Evolutionary conservation across 2,888 invertebrate genomes (phyloP).

Genomic region (Xanthia togata): DNA sequence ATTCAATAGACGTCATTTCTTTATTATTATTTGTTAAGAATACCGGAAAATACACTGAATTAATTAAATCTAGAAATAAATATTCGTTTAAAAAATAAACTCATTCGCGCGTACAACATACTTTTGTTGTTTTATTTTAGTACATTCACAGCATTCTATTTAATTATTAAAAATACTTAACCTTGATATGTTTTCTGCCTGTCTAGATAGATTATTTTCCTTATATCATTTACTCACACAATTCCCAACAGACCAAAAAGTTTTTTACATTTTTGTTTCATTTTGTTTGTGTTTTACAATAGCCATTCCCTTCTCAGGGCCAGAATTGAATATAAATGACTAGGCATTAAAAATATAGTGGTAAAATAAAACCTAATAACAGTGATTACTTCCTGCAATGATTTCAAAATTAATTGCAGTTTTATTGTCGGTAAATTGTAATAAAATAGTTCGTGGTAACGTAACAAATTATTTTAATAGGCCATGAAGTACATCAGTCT

Average conservation of each 20-base stretch:
- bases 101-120: slow-evolving; percentile 3
- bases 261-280: neutral
- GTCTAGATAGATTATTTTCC: slow-evolving; percentile 24
- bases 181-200: slow-evolving; percentile 54
- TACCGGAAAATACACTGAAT: neutral
- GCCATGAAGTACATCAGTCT: neutral
- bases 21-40: neutral
- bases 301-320: slow-evolving; percentile 60
- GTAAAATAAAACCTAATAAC: slow-evolving; percentile 26
- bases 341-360: slow-evolving; percentile 23
- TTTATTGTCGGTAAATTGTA: slow-evolving; percentile 11
- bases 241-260: slow-evolving; percentile 13
- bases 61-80: neutral
- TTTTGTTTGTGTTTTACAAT: slow-evolving; percentile 8
- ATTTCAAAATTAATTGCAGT: slow-evolving; percentile 35
- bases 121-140: slow-evolving; percentile 30
- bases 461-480: slow-evolving; percentile 9
- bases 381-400: slow-evolving; percentile 48
- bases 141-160: slow-evolving; percentile 36
- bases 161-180: slow-evolving; percentile 6
- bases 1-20: neutral
- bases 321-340: slow-evolving; percentile 18
- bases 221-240: slow-evolving; percentile 4
- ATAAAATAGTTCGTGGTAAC: slow-evolving; percentile 10
- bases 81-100: neutral